Conservation (phyloP, 2,797 vertebrate species). For the Saxicola maurus region DNA sequence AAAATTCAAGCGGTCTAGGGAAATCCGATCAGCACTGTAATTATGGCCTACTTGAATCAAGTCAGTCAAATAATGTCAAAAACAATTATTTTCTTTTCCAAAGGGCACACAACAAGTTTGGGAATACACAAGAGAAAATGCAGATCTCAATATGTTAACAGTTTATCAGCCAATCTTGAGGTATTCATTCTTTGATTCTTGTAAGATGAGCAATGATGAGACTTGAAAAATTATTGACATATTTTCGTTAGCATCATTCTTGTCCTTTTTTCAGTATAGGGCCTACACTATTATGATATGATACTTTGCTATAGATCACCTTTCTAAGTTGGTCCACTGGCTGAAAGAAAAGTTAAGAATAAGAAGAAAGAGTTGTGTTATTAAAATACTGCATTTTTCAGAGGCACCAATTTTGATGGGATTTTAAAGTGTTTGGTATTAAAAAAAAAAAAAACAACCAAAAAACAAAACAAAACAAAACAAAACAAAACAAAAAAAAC, state of each 20-base stretch:
- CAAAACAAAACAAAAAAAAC: too few species aligned
- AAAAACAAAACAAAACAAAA: too few species aligned
- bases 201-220: background rate
- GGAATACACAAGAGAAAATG: constrained; percentile 69
- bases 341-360: background rate
- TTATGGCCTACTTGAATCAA: constrained; percentile 75
- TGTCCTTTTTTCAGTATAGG: background rate
- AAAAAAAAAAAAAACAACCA: background rate
- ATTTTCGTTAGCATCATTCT: background rate
- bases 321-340: background rate
- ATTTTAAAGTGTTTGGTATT: background rate
- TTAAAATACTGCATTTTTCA: background rate
- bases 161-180: constrained; percentile 41
- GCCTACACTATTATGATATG: background rate
- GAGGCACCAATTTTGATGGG: background rate
- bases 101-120: constrained; percentile 60
- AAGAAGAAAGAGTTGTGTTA: background rate
- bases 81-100: constrained; percentile 76
- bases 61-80: constrained; percentile 82
- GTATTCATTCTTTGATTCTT: constrained; percentile 2
- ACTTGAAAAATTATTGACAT: background rate
- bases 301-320: background rate
- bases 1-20: constrained; percentile 61
- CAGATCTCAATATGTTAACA: constrained; percentile 67
- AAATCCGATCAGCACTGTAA: constrained; percentile 77